A percentile compares a stretch with the other conserved stretches of the same genome.
Evolutionary conservation across 2,888 invertebrate species (phyloP).

Genomic region (Athripsodes cinereus): DNA sequence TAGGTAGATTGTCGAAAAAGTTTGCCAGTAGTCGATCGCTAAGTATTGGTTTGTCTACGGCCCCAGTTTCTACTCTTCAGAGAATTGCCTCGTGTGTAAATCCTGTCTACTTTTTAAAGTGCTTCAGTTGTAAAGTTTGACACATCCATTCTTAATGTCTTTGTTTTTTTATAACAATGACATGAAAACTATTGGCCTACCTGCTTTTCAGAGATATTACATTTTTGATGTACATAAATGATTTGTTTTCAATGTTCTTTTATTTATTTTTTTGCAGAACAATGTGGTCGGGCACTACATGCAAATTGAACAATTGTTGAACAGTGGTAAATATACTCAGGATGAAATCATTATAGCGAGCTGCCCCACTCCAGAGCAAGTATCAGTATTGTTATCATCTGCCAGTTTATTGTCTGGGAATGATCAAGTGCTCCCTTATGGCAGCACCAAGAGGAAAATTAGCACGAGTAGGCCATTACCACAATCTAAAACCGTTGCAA

Average conservation of each 20-base stretch:
- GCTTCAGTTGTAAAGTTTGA: too few species aligned
- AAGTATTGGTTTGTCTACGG: too few species aligned
- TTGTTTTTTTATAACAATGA: too few species aligned
- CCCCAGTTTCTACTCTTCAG: too few species aligned
- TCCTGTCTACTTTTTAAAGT: too few species aligned
- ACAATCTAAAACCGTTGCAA: not conserved
- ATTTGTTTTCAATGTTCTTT: not conserved
- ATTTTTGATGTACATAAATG: not conserved
- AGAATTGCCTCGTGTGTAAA: too few species aligned
- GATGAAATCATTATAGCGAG: conserved; percentile 82
- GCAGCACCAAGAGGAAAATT: conserved; percentile 37
- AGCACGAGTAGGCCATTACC: conserved; percentile 28
- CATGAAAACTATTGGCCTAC: too few species aligned
- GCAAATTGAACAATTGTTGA: conserved; percentile 72
- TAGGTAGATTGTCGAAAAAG: too few species aligned
- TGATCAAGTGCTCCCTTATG: conserved; percentile 44
- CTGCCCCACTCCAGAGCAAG: conserved; percentile 90
- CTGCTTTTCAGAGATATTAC: too few species aligned
- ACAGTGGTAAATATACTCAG: conserved; percentile 66
- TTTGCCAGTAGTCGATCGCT: too few species aligned
- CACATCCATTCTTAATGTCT: too few species aligned
- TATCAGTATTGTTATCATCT: conserved; percentile 80
- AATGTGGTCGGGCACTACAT: conserved; percentile 85
- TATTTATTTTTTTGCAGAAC: conserved; percentile 64
- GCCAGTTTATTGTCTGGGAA: conserved; percentile 59